A percentile compares a stretch with the other conserved stretches of the same genome.
Conservation (phyloP, 2,797 vertebrate species). For the Erpetoichthys calabaricus region DNA sequence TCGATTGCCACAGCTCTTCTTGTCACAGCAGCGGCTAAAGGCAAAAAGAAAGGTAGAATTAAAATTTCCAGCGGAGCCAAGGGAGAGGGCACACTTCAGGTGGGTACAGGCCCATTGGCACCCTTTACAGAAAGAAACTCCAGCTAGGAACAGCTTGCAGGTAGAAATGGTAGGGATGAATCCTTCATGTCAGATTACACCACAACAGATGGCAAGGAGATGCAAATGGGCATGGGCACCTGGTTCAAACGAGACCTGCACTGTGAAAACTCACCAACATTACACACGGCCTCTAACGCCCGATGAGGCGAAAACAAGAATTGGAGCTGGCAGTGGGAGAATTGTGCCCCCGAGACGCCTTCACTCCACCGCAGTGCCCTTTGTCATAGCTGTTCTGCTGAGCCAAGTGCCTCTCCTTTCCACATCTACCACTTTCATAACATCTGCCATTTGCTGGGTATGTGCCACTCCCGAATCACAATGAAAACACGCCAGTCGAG, state of each 20-base stretch:
- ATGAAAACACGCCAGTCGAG: no score
- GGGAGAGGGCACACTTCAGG: slow-evolving; percentile 6
- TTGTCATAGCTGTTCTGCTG: no score
- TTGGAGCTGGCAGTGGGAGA: not conserved
- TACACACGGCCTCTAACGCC: slow-evolving; percentile 11
- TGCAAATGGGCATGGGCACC: slow-evolving; percentile 35
- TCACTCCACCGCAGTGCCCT: no score
- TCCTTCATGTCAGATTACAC: slow-evolving; percentile 42
- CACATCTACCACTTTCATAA: no score
- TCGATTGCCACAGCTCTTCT: slow-evolving; percentile 98
- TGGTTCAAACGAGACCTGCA: slow-evolving; percentile 11
- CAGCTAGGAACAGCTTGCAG: slow-evolving; percentile 13
- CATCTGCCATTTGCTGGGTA: no score
- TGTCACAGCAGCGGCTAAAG: slow-evolving; percentile 86
- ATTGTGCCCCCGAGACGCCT: no score
- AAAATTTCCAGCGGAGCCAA: slow-evolving; percentile 14
- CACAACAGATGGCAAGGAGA: slow-evolving; percentile 53
- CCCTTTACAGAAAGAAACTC: slow-evolving; percentile 13
- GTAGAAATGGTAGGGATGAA: not conserved
- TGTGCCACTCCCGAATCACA: no score
- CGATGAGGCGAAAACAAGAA: not conserved
- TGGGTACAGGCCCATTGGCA: slow-evolving; percentile 11
- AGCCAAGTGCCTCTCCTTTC: no score
- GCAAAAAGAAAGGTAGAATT: slow-evolving; percentile 44
- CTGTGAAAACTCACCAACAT: slow-evolving; percentile 22